Evolutionary conservation across 2,113 vertebrate genomes (phyloP).

Genomic region (Thamnaconus septentrionalis): DNA sequence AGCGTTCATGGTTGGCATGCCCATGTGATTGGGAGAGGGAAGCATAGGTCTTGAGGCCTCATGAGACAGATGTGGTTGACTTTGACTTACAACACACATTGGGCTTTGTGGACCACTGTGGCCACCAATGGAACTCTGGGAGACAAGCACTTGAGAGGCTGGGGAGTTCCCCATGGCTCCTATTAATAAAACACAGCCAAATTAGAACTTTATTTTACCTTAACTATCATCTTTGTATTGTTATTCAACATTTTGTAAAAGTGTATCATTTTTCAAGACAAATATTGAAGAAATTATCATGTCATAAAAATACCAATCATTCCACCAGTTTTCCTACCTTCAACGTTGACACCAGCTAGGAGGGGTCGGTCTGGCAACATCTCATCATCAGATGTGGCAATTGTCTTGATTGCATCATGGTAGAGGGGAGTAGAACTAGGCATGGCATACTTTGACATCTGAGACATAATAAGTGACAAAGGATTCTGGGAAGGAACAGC

Average conservation of each 20-base stretch:
- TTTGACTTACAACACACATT: slow-evolving; percentile 85
- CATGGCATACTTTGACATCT: slow-evolving; percentile 99
- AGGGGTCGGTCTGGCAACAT: slow-evolving; percentile 89
- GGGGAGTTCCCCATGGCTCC: slow-evolving; percentile 82
- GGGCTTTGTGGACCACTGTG: slow-evolving; percentile 87
- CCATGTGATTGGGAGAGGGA: slow-evolving; percentile 87
- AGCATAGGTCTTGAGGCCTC: slow-evolving; percentile 84
- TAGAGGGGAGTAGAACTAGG: slow-evolving; percentile 96
- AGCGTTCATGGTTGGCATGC: slow-evolving; percentile 85
- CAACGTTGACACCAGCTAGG: slow-evolving; percentile 84
- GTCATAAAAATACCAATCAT: not conserved
- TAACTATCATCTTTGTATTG: no score
- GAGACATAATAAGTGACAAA: slow-evolving; percentile 96
- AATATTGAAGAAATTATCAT: no score
- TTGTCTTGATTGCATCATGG: slow-evolving; percentile 99
- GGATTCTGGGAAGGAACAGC: slow-evolving; percentile 90
- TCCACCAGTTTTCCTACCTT: slow-evolving; percentile 73
- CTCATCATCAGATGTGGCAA: slow-evolving; percentile 96
- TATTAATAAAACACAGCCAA: slow-evolving; percentile 45
- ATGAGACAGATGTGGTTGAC: slow-evolving; percentile 88
- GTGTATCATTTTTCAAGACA: no score
- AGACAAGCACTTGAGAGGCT: slow-evolving; percentile 73
- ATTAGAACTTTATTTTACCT: not conserved
- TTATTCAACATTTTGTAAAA: no score
- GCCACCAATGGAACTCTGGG: slow-evolving; percentile 81